phyloP scores from a whole-genome alignment of 1,140 invertebrate species.

The Epicauta chinensis region DNA sequence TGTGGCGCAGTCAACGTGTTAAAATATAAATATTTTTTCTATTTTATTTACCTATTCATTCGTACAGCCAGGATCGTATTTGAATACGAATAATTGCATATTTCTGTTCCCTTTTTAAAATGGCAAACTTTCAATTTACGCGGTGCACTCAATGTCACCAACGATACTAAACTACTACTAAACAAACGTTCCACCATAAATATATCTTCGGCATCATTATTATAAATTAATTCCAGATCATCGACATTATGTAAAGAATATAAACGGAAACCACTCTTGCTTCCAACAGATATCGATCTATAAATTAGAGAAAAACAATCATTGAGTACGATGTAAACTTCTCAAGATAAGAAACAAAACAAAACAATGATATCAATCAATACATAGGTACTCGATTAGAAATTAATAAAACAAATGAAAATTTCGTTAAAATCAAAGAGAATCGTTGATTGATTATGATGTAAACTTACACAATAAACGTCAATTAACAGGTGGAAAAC shows the following conservation, averaged over 20 bases:
- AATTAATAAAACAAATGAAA: too few species aligned
- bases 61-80: slow-evolving; percentile 96
- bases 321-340: too few species aligned
- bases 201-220: slow-evolving; percentile 76
- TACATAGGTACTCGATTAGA: too few species aligned
- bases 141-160: slow-evolving; percentile 87
- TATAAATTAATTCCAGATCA: slow-evolving; percentile 81
- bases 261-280: slow-evolving; percentile 79
- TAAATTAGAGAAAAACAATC: slow-evolving; percentile 27
- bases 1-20: too few species aligned
- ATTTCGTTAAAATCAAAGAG: too few species aligned
- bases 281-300: slow-evolving; percentile 89
- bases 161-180: slow-evolving; percentile 91
- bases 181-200: slow-evolving; percentile 94
- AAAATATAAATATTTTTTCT: too few species aligned
- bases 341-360: too few species aligned
- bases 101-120: slow-evolving; percentile 97
- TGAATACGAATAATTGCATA: slow-evolving; percentile 97
- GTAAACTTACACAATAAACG: too few species aligned
- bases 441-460: too few species aligned
- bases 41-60: slow-evolving; percentile 79
- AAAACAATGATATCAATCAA: too few species aligned
- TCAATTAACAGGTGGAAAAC: too few species aligned
- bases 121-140: slow-evolving; percentile 94
- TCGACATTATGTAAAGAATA: slow-evolving; percentile 82